Evolutionary conservation across 2,888 invertebrate genomes (phyloP).

Genomic region (Athrips mouffetella): DNA sequence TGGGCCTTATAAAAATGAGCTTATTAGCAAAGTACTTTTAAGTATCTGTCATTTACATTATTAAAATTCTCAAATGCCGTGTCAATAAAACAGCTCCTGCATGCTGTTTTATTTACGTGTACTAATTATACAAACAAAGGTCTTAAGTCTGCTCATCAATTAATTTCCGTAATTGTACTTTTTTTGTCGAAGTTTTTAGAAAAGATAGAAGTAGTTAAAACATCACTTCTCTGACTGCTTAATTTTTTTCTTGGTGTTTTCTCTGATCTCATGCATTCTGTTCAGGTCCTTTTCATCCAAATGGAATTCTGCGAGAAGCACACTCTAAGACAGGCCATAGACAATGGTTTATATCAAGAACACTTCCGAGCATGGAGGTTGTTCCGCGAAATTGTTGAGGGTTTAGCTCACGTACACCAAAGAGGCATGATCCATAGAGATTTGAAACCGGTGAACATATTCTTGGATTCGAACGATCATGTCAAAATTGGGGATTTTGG

Average conservation of each 20-base stretch:
- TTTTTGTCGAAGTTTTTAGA: too few relatives aligned
- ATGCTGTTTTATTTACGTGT: too few relatives aligned
- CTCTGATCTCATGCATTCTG: background rate
- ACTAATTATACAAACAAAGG: too few relatives aligned
- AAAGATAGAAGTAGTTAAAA: too few relatives aligned
- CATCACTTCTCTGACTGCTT: too few relatives aligned
- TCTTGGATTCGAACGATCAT: slow-evolving; percentile 95
- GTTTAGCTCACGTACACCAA: slow-evolving; percentile 92
- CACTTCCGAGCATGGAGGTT: slow-evolving; percentile 91
- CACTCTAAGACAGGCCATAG: slow-evolving; percentile 89
- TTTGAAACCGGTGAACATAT: slow-evolving; percentile 93
- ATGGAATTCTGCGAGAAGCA: slow-evolving; percentile 99
- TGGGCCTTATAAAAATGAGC: too few relatives aligned
- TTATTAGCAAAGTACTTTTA: too few relatives aligned
- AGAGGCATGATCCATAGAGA: slow-evolving; percentile 93
- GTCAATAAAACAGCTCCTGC: too few relatives aligned
- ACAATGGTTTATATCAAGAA: slow-evolving; percentile 86
- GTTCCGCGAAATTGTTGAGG: slow-evolving; percentile 95
- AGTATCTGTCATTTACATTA: too few relatives aligned
- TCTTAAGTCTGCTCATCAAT: too few relatives aligned
- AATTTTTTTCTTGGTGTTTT: background rate
- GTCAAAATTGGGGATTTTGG: slow-evolving; percentile 99
- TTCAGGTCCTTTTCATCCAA: slow-evolving; percentile 89
- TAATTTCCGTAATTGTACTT: too few relatives aligned
- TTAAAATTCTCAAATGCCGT: too few relatives aligned